phyloP scores from a whole-genome alignment of 92 coral and sea anemone species.

The Pocillopora meandrina region DNA sequence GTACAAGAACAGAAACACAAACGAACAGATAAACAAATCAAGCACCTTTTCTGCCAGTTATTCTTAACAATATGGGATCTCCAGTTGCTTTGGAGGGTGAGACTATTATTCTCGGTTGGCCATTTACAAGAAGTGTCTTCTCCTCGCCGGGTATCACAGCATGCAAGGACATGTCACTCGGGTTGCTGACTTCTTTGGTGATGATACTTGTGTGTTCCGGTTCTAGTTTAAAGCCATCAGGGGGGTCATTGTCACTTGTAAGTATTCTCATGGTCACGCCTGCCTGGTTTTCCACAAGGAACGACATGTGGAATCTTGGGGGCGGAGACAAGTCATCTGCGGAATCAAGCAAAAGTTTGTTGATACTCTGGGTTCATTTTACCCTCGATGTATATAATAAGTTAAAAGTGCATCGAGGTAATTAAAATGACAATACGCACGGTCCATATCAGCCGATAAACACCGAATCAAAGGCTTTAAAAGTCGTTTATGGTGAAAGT shows the following conservation, averaged over 20 bases:
- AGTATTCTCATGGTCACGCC: slow-evolving; percentile 54
- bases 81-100: slow-evolving; percentile 74
- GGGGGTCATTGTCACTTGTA: slow-evolving; percentile 93
- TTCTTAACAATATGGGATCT: slow-evolving; percentile 61
- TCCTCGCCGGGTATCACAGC: slow-evolving; percentile 81
- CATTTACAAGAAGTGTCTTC: slow-evolving; percentile 70
- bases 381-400: too few species aligned
- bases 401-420: too few species aligned
- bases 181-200: slow-evolving; percentile 74
- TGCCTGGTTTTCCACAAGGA: slow-evolving; percentile 70
- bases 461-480: too few species aligned
- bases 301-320: slow-evolving; percentile 74
- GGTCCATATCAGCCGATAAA: too few species aligned
- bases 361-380: too few species aligned
- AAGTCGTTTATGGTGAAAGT: too few species aligned
- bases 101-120: slow-evolving; percentile 54
- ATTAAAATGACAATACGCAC: too few species aligned
- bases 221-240: slow-evolving; percentile 72
- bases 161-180: slow-evolving; percentile 59
- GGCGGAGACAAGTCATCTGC: slow-evolving; percentile 79
- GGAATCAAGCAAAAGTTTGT: background rate
- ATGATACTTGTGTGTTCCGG: slow-evolving; percentile 67
- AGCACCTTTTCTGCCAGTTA: slow-evolving; percentile 42
- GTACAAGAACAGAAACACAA: background rate
- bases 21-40: background rate